A percentile compares a stretch with the other conserved stretches of the same genome.
These are phyloP conservation scores for Rhagonycha lutea DNA, from an alignment of 2,888 invertebrate genomes.

Conservation along the genomic window DNA sequence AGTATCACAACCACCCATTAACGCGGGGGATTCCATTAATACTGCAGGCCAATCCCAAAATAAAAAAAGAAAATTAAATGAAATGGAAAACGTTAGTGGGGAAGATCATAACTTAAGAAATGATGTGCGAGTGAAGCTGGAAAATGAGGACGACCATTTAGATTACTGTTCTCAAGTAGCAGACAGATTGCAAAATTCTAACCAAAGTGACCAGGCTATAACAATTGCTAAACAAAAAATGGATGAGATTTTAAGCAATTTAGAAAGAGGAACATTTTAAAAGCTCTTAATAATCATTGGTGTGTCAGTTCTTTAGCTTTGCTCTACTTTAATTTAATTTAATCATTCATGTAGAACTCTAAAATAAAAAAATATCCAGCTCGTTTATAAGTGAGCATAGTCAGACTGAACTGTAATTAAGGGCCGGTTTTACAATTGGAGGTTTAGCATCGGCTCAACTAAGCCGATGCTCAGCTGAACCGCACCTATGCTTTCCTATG, in stretches of 20 bases:
- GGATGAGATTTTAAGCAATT: neutral
- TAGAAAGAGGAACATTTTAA: neutral
- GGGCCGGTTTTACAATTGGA: too few species aligned
- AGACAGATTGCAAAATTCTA: neutral
- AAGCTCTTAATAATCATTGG: neutral
- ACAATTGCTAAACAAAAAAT: neutral
- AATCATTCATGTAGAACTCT: too few species aligned
- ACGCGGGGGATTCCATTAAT: too few species aligned
- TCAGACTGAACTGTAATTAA: too few species aligned
- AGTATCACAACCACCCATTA: too few species aligned
- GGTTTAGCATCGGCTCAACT: too few species aligned
- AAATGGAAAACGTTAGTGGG: neutral
- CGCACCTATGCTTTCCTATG: too few species aligned
- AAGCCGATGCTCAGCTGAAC: too few species aligned
- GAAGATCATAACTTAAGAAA: neutral
- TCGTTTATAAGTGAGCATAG: too few species aligned
- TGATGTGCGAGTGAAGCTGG: neutral
- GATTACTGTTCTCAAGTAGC: neutral
- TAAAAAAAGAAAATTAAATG: neutral
- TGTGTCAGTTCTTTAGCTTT: neutral
- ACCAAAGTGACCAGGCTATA: neutral
- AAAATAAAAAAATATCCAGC: too few species aligned
- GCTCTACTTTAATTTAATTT: neutral
- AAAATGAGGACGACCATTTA: neutral
- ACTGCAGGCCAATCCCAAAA: neutral